Conservation (phyloP, 30 jellyfish, hydroid and myxozoan genomes). For the Turritopsis dohrnii region DNA sequence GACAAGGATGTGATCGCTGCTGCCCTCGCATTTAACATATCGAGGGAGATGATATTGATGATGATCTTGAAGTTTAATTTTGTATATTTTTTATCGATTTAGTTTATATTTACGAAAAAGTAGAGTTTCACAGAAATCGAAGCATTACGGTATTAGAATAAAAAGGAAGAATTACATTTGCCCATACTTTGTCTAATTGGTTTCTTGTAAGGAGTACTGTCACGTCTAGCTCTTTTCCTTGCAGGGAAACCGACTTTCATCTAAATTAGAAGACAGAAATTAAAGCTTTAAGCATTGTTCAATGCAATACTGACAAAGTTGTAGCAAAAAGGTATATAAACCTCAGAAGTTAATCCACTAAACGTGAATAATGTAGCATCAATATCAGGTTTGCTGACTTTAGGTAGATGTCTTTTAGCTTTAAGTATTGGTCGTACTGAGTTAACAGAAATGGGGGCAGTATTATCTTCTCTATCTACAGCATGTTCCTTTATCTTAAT, state of each 20-base stretch:
- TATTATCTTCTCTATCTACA: background rate
- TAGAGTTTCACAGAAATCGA: no score
- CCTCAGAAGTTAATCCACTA: background rate
- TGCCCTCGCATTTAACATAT: no score
- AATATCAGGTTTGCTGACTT: background rate
- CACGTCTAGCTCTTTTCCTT: background rate
- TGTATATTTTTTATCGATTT: no score
- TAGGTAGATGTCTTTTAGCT: constrained; percentile 7
- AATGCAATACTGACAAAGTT: no score
- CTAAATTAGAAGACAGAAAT: background rate
- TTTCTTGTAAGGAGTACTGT: background rate
- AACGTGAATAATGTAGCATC: background rate
- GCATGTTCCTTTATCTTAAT: constrained; percentile 42
- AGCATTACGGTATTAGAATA: no score
- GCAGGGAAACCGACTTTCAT: background rate
- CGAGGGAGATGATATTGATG: no score
- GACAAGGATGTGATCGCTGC: no score
- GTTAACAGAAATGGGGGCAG: background rate
- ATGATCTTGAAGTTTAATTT: no score
- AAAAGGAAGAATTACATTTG: background rate
- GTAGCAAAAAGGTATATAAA: background rate
- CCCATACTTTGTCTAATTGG: background rate
- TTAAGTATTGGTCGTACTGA: background rate
- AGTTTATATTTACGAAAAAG: no score
- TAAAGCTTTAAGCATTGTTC: no score